Evolutionary conservation across 2,113 vertebrate species (phyloP), one percentile per base, ranked within the genome.

Genomic region (Channa maculata): DNA sequence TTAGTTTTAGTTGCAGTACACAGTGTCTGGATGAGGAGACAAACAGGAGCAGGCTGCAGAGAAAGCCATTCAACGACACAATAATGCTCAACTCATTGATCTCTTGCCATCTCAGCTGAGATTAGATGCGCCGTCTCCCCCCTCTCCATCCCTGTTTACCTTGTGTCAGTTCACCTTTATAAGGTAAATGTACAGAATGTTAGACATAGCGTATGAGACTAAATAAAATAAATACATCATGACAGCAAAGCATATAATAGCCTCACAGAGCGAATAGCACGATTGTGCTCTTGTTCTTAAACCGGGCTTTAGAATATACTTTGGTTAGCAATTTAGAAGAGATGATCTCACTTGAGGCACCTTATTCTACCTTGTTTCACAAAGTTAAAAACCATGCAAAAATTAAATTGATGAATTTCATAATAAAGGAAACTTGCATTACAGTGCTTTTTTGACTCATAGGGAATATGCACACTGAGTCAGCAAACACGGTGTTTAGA

Each of bases 1-100:
- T 6, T 51, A 43, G 46, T 77, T 74, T 77, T 36, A 65, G 41
- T 82, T 80, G 68, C 64, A 79, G 71, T 54, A 65, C 66, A 13
- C n/a, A 13, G 52, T 44, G 49, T 71, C 51, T 62, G 71, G 34
- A 51, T 24, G 38, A 59, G 51, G 63, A 58, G 75, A 58, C 64
- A 64, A 79, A 52, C 50, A 67, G 70, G 62, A 67, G 66, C 60
- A 73, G 67, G 14, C 60, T 57, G 38, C 72, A 65, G n/a, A 38
- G 68, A 53, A 11, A 53, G 52, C 66, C 46, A 50, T 66, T 41
- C 52, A 58, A 41, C 57, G 60, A 52, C 33, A 15, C 51, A 49
- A 2, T 12, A 38, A 71, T 52, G 9, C 38, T 45, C 63, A 43
- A 37, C 51, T 39, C 75, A 75, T 77, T 45, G 67, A 85, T 79